Percentiles rank a stretch among this genome's conserved stretches.
Evolutionary conservation across 1,140 invertebrate species (phyloP).

Genomic region (Diachasmimorpha longicaudata): DNA sequence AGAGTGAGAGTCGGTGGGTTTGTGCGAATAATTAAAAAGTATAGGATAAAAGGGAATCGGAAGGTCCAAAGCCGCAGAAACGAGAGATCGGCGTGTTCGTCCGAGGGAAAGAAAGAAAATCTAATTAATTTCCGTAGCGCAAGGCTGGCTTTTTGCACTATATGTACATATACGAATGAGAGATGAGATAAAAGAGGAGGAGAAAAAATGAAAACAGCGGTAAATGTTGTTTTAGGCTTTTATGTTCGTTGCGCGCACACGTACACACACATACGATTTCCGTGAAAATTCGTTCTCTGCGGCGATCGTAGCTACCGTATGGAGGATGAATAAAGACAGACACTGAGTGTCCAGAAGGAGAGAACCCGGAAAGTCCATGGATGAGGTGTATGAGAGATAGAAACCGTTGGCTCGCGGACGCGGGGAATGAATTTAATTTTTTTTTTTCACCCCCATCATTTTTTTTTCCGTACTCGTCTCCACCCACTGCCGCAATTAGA

Average conservation of each 20-base stretch:
- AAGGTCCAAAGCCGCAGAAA: constrained; percentile 29
- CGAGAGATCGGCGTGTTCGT: constrained; percentile 24
- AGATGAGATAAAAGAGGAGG: constrained; percentile 2
- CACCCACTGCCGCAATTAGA: constrained; percentile 32
- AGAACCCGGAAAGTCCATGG: background rate
- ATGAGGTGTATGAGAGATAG: background rate
- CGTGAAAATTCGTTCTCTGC: constrained; percentile 15
- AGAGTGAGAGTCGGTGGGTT: constrained; percentile 15
- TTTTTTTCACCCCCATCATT: constrained; percentile 12
- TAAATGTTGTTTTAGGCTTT: constrained; percentile 48
- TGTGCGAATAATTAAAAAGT: constrained; percentile 43
- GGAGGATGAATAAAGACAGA: constrained; percentile 10
- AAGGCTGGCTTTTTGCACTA: constrained; percentile 4
- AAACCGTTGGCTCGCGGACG: constrained; percentile 17
- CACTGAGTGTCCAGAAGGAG: constrained; percentile 9
- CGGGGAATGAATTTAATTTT: constrained; percentile 33
- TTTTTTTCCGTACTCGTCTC: constrained; percentile 20
- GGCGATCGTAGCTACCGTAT: background rate
- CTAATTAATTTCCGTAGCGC: constrained; percentile 36
- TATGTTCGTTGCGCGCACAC: constrained; percentile 20
- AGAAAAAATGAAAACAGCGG: constrained; percentile 33
- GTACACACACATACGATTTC: background rate
- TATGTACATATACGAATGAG: background rate
- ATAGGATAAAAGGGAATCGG: constrained; percentile 40
- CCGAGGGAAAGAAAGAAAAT: constrained; percentile 38